Base-by-base conservation (phyloP, 1,140 invertebrate species). In the Anastrepha ludens region DNA sequence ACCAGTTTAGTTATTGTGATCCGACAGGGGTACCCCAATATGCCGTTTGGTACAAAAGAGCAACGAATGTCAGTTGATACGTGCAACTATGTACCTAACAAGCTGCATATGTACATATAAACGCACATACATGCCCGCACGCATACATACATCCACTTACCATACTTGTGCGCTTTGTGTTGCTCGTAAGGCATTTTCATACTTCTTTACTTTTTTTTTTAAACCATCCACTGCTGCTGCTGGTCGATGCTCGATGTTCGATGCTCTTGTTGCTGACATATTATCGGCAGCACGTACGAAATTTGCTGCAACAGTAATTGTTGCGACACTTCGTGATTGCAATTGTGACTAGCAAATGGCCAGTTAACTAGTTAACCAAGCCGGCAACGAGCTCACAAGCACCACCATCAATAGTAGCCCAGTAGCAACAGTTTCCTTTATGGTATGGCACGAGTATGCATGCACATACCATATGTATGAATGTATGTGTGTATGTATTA, bases 251-350 rank as follows among this genome's bases (percentile, higher is more conserved):
- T 86, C 41, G 17, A 67, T 7, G 17, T 15, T 15, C 39, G n/a
- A 44, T 60, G 3, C 20, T 15, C 20, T 86, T 62, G 39, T n/a
- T 62, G 50, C 20, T 60, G 55, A 59, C 58, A 86, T 62, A 86
- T 86, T 86, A 86, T 86, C 85, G 85, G 29, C 13, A 47, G 59
- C 85, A 86, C 85, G 85, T 86, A 86, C 85, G 59, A 86, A 86
- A 86, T 86, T 86, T 86, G 85, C 41, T 44, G 85, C 85, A 86
- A 86, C 59, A 86, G 85, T 86, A 86, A 86, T 86, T 86, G 85
- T 86, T 86, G 85, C 85, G 62, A 59, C 85, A 86, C 59, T 86
- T 86, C 85, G 85, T 86, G 85, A 86, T 86, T 59, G 59, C 44
- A 60, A 86, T 86, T 86, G 13, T 62, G 74, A 29, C 74, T 81